phyloP scores from a whole-genome alignment of 2,797 vertebrate genomes.

The Helarctos malayanus region DNA sequence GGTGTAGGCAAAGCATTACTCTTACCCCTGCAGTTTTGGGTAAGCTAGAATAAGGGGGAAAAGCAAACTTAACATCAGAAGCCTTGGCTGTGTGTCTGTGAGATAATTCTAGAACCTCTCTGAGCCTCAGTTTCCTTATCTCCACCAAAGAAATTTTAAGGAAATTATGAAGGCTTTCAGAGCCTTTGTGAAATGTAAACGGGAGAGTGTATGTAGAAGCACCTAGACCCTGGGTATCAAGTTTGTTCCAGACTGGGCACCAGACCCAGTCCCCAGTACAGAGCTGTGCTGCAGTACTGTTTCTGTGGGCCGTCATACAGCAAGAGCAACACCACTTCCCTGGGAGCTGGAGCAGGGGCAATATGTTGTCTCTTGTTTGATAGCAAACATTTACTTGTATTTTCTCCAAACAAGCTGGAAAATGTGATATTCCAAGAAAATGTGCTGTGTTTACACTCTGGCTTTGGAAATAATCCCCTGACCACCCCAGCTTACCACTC shows the following conservation, averaged over 20 bases:
- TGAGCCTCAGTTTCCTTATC: neutral
- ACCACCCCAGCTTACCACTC: neutral
- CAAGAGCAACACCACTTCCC: neutral
- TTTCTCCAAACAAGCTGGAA: conserved; percentile 41
- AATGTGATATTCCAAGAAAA: neutral
- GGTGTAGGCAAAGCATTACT: neutral
- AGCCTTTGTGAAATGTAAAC: neutral
- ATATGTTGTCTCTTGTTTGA: neutral
- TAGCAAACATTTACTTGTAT: neutral
- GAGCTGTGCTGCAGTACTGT: neutral
- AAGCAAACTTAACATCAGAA: neutral
- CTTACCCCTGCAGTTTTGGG: neutral
- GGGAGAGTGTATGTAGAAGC: neutral
- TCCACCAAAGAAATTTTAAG: neutral
- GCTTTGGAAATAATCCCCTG: conserved; percentile 10
- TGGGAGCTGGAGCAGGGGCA: neutral
- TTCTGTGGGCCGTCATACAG: neutral
- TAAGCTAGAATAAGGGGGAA: neutral
- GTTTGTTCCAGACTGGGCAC: neutral
- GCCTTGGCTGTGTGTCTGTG: neutral
- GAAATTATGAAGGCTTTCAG: neutral
- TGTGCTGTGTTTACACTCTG: neutral
- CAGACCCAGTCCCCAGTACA: neutral
- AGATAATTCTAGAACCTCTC: neutral
- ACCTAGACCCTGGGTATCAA: neutral